These are phyloP conservation scores for Dendrocopos noguchii DNA, from an alignment of 2,113 vertebrate species.

Conservation along the genomic window DNA sequence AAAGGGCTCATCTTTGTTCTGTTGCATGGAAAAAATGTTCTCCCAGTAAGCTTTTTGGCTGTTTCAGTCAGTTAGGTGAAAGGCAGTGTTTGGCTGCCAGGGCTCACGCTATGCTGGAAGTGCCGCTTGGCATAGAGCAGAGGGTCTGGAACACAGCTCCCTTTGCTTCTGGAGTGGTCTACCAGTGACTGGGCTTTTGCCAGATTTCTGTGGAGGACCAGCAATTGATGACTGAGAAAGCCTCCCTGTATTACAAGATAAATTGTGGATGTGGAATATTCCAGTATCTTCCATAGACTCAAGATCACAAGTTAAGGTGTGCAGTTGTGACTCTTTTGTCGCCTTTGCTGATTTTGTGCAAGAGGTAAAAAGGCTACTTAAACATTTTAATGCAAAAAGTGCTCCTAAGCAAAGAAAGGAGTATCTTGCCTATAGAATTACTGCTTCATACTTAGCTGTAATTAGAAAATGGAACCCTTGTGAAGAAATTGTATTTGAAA, in stretches of 20 bases:
- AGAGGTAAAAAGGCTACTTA: not conserved
- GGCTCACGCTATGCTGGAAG: not conserved
- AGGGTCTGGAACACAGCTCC: not conserved
- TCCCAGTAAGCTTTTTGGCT: not conserved
- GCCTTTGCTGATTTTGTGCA: too few species aligned
- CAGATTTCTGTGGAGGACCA: not conserved
- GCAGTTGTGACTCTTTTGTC: too few species aligned
- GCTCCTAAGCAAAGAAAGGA: not conserved
- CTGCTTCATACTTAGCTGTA: not conserved
- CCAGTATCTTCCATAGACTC: not conserved
- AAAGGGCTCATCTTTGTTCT: not conserved
- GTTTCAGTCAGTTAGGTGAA: rapidly evolving
- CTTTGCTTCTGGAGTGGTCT: not conserved
- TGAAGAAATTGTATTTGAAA: not conserved
- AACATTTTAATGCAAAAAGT: not conserved
- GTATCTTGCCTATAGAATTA: not conserved
- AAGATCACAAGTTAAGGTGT: not conserved
- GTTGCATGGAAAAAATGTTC: not conserved
- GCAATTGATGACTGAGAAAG: not conserved
- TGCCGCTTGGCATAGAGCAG: rapidly evolving
- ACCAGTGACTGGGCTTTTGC: not conserved
- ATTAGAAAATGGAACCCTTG: not conserved
- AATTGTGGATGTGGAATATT: not conserved
- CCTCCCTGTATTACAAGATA: not conserved
- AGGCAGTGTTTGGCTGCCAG: not conserved